These are phyloP conservation scores for Tympanuchus pallidicinctus DNA, from an alignment of 2,113 vertebrate genomes.

Conservation along the genomic window DNA sequence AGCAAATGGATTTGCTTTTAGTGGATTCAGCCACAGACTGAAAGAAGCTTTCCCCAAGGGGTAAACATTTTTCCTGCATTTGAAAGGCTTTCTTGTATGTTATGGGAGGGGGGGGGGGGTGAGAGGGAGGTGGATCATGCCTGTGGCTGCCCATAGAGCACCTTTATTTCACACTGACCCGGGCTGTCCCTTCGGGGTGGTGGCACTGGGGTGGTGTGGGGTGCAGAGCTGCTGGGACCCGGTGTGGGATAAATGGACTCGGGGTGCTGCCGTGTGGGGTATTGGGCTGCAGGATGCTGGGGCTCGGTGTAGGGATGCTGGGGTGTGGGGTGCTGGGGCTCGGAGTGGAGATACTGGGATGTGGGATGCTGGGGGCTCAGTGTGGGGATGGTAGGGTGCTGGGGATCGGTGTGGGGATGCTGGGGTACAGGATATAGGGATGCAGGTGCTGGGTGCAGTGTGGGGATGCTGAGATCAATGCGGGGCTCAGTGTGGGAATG, in stretches of 20 bases:
- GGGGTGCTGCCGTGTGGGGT: neutral
- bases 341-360: too few relatives aligned
- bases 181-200: neutral
- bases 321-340: neutral
- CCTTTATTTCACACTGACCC: neutral
- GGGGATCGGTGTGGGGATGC: neutral
- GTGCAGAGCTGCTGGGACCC: neutral
- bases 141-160: neutral
- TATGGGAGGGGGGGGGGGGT: too few relatives aligned
- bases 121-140: neutral
- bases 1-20: slow-evolving; percentile 70
- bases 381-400: too few relatives aligned
- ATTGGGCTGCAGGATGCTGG: neutral
- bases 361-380: neutral
- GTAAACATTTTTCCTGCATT: slow-evolving; percentile 72
- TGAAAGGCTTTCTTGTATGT: slow-evolving; percentile 58
- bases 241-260: neutral
- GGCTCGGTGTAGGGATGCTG: neutral
- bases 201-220: neutral
- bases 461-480: neutral
- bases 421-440: neutral
- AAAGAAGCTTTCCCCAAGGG: slow-evolving; percentile 73
- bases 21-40: slow-evolving; percentile 65
- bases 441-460: neutral
- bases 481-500: neutral